Evolutionary conservation across 2,797 vertebrate species (phyloP), one percentile per base, ranked within the genome.

Genomic region (Phoxinus dragarum): DNA sequence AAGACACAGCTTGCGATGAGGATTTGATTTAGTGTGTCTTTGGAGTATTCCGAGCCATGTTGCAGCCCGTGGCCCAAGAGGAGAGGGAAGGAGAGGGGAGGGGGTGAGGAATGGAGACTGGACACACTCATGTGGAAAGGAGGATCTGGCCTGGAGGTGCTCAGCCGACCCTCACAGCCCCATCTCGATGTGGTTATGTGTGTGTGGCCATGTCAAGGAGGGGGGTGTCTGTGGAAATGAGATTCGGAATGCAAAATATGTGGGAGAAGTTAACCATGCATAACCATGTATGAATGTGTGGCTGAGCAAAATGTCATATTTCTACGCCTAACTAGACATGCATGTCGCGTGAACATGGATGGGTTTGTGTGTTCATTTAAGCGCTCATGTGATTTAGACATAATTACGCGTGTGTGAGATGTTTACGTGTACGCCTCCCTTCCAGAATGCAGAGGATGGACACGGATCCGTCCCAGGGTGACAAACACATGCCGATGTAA

Each of bases 81-180:
- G 23, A 79, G 47, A 78, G 61, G 54, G 54, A 68, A 80, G 68
- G 64, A 76, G 38, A 75, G 7, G 23, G 59, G 68, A n/a, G 61
- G 59, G 73, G 64, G 80, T 59, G 49, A 81, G 56, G 23, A 76
- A 23, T 74, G 40, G 75, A 76, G 85, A 89, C 75, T 85, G 85
- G 73, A 84, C 81, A 85, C 79, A 85, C 69, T 89, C 82, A 88
- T 89, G 84, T 88, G 86, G 84, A 89, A 89, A 86, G 79, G 78
- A 88, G 75, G 69, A 88, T 85, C 38, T 80, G 64, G 80, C 88
- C 87, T 85, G 74, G 82, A 85, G 88, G 82, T 82, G 82, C 69
- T 59, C 75, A 81, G 17, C 82, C 68, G 78, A 83, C 84, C 77
- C 76, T 80, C 61, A 85, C 44, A 88, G 72, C 76, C 73, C 61